Evolutionary conservation across 2,797 vertebrate species (phyloP).

Genomic region (Alca torda): DNA sequence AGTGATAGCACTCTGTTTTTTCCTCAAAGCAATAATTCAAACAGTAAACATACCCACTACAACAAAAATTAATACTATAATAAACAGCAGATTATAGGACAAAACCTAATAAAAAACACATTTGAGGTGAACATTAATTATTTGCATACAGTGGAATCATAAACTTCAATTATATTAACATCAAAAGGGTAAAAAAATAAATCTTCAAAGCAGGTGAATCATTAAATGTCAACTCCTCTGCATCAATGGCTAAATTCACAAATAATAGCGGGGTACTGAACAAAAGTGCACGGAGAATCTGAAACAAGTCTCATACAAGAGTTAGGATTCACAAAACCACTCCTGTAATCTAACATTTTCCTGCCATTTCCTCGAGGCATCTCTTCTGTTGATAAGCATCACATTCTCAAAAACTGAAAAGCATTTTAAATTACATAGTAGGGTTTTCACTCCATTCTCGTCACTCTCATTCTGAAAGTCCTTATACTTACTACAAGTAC

Average conservation of each 20-base stretch:
- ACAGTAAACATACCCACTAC: neutral
- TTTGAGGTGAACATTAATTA: neutral
- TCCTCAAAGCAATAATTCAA: neutral
- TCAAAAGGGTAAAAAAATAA: neutral
- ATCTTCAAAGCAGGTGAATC: neutral
- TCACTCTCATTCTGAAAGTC: neutral
- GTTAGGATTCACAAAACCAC: neutral
- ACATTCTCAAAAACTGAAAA: neutral
- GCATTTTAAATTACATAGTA: neutral
- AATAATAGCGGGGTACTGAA: neutral
- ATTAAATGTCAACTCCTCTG: neutral
- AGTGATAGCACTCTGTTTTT: neutral
- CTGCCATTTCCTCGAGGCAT: neutral
- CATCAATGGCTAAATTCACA: neutral
- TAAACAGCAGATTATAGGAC: neutral
- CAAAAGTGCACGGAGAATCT: neutral
- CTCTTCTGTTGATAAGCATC: neutral
- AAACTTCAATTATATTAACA: neutral
- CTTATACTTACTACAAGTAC: neutral
- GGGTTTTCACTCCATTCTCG: neutral
- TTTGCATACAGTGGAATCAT: neutral
- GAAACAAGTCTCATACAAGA: neutral
- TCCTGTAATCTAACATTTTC: neutral
- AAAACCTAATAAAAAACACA: neutral
- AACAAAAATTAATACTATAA: neutral